Evolutionary conservation across 2,888 invertebrate genomes (phyloP).

Genomic region (Pogonocherus hispidulus): DNA sequence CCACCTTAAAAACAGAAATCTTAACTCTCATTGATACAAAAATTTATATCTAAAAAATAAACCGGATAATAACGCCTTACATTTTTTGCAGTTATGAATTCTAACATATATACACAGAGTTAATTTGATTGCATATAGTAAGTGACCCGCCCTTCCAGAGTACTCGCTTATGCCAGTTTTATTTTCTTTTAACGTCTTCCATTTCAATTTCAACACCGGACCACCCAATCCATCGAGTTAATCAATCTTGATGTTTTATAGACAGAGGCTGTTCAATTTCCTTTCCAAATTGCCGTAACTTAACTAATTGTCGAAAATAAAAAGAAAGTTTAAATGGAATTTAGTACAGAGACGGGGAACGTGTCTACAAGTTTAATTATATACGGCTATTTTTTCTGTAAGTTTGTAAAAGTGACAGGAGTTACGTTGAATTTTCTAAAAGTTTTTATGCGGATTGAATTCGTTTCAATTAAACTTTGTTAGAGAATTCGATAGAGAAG

Average conservation of each 20-base stretch:
- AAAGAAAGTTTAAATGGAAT: slow-evolving; percentile 2
- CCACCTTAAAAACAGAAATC: too few species aligned
- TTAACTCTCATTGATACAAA: too few species aligned
- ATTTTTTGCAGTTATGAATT: too few species aligned
- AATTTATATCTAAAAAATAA: too few species aligned
- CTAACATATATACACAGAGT: too few species aligned
- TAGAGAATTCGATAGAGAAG: background rate
- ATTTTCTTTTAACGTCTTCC: too few species aligned
- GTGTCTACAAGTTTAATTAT: background rate
- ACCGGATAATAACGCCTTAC: too few species aligned
- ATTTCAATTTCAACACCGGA: background rate
- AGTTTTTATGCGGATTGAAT: background rate
- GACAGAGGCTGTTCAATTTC: background rate
- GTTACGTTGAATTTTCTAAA: background rate
- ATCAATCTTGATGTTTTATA: background rate
- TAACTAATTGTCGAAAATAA: background rate
- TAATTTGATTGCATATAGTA: too few species aligned
- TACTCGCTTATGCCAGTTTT: too few species aligned
- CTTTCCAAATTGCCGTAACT: background rate
- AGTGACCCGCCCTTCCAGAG: too few species aligned
- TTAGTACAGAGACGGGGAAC: background rate
- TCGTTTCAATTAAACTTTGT: too few species aligned
- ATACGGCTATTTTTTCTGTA: background rate
- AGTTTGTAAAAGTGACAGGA: background rate
- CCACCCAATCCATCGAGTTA: background rate